phyloP scores from a whole-genome alignment of 1,140 invertebrate species.

The Melanaphis sacchari region DNA sequence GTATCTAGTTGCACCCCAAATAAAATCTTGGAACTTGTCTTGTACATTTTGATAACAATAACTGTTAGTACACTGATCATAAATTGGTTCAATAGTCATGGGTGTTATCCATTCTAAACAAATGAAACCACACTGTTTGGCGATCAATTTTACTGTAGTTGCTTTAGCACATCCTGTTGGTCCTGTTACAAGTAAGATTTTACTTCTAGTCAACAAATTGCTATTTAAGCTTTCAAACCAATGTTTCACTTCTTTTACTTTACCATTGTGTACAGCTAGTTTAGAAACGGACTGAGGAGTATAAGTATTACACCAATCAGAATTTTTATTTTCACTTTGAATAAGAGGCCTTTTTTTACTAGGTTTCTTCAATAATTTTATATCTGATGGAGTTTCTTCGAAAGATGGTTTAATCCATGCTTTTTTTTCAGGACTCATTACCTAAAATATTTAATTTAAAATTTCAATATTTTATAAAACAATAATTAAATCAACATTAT shows the following conservation, averaged over 20 bases:
- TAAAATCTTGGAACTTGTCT: constrained; percentile 73
- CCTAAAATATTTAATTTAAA: neutral
- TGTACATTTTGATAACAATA: constrained; percentile 66
- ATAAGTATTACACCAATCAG: constrained; percentile 67
- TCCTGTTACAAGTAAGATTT: constrained; percentile 72
- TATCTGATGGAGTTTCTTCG: neutral
- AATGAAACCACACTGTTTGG: constrained; percentile 68
- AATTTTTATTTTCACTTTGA: constrained; percentile 3
- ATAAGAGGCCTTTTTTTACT: neutral
- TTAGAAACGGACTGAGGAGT: constrained; percentile 67
- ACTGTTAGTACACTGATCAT: constrained; percentile 63
- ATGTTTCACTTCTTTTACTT: constrained; percentile 69
- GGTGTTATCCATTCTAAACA: constrained; percentile 78
- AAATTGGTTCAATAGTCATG: constrained; percentile 66
- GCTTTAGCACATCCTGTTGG: constrained; percentile 78
- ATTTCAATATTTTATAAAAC: neutral
- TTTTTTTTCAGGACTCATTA: constrained; percentile 55
- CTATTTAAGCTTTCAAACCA: constrained; percentile 65
- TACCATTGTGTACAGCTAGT: constrained; percentile 70
- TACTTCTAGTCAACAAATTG: neutral
- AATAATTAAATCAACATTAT: neutral
- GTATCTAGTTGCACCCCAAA: constrained; percentile 74
- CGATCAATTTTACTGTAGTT: constrained; percentile 69
- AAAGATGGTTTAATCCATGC: constrained; percentile 55
- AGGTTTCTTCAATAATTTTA: neutral